Evolutionary conservation across 2,797 vertebrate genomes (phyloP), one percentile per base, ranked within the genome.

Genomic region (Dermochelys coriacea): DNA sequence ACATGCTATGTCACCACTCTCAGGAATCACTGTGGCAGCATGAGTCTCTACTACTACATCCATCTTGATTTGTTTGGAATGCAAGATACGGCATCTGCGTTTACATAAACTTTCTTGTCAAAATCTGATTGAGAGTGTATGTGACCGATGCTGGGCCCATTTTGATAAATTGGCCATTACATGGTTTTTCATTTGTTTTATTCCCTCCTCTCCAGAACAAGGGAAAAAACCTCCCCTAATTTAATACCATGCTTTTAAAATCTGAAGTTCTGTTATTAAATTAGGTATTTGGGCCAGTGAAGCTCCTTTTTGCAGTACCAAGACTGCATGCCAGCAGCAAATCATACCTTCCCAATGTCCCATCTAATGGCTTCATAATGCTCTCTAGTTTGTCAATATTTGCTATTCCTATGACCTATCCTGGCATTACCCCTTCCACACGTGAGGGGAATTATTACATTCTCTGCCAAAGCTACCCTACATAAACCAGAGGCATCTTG

Each of bases 381-480:
- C 4, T 55, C 2, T 84, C 21, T 55, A 12, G 31, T 55, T 21
- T 89, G n/a, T 52, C 50, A 82, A 49, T 81, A 83, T 77, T 83
- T 91, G 3, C 0, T 2, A 1, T 16, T 5, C 45, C 0, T 34
- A 18, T 51, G 18, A 8, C 52, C 45, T 86, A 3, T 55, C 80
- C 89, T 1, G 0, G 6, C 59, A 59, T 59, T 59, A 59, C 15
- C 4, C 45, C n/a, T 86, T 77, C 51, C 50, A 81, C 16, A 3
- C 80, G 77, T 47, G 74, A 9, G 84, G 84, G 45, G 15, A 57
- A 89, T 21, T 4, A 51, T 45, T 84, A 12, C 2, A 37, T 15
- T 47, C 75, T 4, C 15, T 91, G 8, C 57, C 11, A 14, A 29
- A 31, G 57, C 15, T 59, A 29, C 27, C 57, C 29, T 59, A 14